phyloP scores from a whole-genome alignment of 2,888 invertebrate species.

The Horisme vitalbata region DNA sequence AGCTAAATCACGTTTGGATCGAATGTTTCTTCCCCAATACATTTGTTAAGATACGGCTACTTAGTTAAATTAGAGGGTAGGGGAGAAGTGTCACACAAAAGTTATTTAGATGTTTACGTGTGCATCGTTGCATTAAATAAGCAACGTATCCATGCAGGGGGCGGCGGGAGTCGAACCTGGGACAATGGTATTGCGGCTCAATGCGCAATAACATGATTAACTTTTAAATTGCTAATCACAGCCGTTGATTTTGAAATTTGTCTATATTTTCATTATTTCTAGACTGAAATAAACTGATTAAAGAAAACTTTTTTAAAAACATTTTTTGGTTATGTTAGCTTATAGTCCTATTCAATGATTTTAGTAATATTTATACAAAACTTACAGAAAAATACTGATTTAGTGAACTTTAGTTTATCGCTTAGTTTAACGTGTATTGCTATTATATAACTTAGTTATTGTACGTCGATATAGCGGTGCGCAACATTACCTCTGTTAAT shows the following conservation, averaged over 20 bases:
- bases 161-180: slow-evolving; percentile 59
- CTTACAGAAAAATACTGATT: too few species aligned
- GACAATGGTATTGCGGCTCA: slow-evolving; percentile 66
- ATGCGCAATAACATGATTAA: slow-evolving; percentile 66
- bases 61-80: slow-evolving; percentile 80
- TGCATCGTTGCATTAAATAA: slow-evolving; percentile 82
- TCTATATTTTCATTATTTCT: too few species aligned
- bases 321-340: too few species aligned
- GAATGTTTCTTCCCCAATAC: slow-evolving; percentile 67
- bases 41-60: slow-evolving; percentile 79
- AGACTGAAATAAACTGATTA: too few species aligned
- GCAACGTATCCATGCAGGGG: slow-evolving; percentile 77
- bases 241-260: slow-evolving; percentile 42
- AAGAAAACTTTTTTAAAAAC: too few species aligned
- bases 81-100: slow-evolving; percentile 80
- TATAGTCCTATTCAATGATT: too few species aligned
- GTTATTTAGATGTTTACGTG: slow-evolving; percentile 83
- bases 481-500: slow-evolving; percentile 10
- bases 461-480: background rate
- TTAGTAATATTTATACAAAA: too few species aligned
- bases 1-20: slow-evolving; percentile 63
- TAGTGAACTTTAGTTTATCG: too few species aligned
- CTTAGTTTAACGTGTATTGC: too few species aligned
- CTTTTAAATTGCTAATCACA: slow-evolving; percentile 69
- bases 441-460: background rate